Evolutionary conservation across 1,140 invertebrate genomes (phyloP), one percentile per base, ranked within the genome.

Genomic region (Brachionus asplanchnoidis): DNA sequence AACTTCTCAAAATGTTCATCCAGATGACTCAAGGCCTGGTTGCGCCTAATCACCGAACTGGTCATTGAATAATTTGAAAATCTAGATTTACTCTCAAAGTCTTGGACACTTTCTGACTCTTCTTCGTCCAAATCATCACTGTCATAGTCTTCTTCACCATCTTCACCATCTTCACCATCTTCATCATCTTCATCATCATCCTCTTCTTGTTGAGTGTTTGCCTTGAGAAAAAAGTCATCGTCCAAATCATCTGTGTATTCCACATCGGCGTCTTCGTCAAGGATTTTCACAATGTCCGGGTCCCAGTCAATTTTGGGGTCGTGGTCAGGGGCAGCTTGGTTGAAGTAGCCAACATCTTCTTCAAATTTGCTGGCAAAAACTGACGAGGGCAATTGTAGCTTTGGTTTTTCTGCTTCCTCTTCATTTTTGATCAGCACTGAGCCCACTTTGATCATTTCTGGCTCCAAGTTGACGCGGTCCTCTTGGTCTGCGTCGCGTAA

Each of bases 61-160:
- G 94, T 94, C 93, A 98, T 95, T 0, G 96, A 97, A 89, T 97
- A 98, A 87, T 95, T 93, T 0, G 96, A 97, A 89, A 97, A 97
- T 17, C 93, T 90, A 0, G 95, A 95, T 88, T 94, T 95, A 0
- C 93, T 94, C 88, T 96, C 79, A 65, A 82, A 68, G 11, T 82
- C 26, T 66, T 68, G 17, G 2, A 82, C 42, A 44, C 50, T 65
- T 7, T 36, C 32, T 78, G 50, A 66, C 28, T 84, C 14, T 14
- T 84, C 84, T 40, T 84, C 44, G 12, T 56, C 28, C 68, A 68
- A 60, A 44, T 75, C 73, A 66, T 86, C 78, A 66, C 40, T 60
- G 60, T 85, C 56, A 36, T 68, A 46, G 11, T 73, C 82, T 23
- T 66, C 40, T 11, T 84, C 79, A 2, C 14, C n/a, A 2, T 0